These are phyloP conservation scores for Molanna angustata DNA, from an alignment of 2,888 invertebrate genomes.

Conservation along the genomic window DNA sequence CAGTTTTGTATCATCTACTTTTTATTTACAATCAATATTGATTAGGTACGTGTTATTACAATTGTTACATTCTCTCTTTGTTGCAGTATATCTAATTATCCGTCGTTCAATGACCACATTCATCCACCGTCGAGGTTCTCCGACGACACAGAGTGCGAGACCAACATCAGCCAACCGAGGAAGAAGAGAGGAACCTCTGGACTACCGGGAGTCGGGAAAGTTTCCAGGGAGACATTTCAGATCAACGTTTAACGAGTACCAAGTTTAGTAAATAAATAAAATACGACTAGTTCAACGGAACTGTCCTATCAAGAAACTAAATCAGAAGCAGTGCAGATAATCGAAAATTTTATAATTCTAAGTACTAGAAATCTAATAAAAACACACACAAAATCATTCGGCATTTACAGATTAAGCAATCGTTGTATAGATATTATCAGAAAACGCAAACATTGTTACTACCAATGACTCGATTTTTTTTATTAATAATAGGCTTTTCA, in stretches of 20 bases:
- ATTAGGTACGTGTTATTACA: slow-evolving; percentile 2
- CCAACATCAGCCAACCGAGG: slow-evolving; percentile 45
- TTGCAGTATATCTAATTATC: slow-evolving; percentile 73
- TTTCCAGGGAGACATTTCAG: slow-evolving; percentile 71
- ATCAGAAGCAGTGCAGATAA: too few species aligned
- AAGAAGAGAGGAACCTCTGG: slow-evolving; percentile 45
- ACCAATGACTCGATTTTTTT: too few species aligned
- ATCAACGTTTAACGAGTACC: slow-evolving; percentile 79
- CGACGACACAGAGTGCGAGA: slow-evolving; percentile 66
- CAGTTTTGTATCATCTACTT: slow-evolving; percentile 11
- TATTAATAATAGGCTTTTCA: too few species aligned
- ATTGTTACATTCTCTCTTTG: slow-evolving; percentile 14
- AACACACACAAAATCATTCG: too few species aligned
- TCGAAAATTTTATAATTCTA: too few species aligned
- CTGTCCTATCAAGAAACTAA: too few species aligned
- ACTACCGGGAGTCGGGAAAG: slow-evolving; percentile 47
- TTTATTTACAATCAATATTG: neutral
- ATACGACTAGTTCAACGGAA: too few species aligned
- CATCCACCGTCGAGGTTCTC: slow-evolving; percentile 86
- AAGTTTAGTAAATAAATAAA: too few species aligned
- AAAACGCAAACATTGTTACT: too few species aligned
- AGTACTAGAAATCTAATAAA: too few species aligned
- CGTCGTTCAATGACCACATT: slow-evolving; percentile 78
- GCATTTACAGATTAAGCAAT: too few species aligned
- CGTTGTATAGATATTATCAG: too few species aligned